phyloP scores from a whole-genome alignment of 2,113 vertebrate species.

The Pomatostomus ruficeps region DNA sequence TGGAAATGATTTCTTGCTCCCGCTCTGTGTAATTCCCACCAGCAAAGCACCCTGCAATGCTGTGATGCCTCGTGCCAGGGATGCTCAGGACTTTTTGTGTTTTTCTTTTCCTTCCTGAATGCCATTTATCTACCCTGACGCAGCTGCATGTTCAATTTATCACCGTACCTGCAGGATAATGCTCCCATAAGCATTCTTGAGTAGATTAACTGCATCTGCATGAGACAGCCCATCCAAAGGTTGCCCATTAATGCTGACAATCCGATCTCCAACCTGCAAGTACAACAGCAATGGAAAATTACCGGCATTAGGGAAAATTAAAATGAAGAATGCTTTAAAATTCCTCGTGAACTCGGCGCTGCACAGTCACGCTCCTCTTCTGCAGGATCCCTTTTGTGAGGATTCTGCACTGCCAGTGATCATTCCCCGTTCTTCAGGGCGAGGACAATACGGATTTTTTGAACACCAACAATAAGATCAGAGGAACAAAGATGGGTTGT shows the following conservation, averaged over 20 bases:
- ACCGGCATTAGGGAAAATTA: slow-evolving; percentile 71
- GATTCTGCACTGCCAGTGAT: neutral
- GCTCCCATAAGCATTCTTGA: slow-evolving; percentile 89
- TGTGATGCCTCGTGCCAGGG: slow-evolving; percentile 51
- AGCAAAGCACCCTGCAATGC: slow-evolving; percentile 45
- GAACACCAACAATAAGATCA: neutral
- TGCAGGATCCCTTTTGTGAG: slow-evolving; percentile 50
- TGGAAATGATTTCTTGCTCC: slow-evolving; percentile 73
- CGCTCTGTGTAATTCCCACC: slow-evolving; percentile 62
- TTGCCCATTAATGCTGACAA: slow-evolving; percentile 90
- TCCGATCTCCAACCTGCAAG: slow-evolving; percentile 91
- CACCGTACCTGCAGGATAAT: slow-evolving; percentile 87
- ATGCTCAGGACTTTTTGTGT: neutral
- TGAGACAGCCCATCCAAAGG: slow-evolving; percentile 87
- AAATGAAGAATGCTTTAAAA: slow-evolving; percentile 68
- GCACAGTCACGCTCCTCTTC: slow-evolving; percentile 37
- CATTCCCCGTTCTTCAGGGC: neutral
- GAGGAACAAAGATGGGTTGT: slow-evolving; percentile 27
- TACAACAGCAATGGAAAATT: slow-evolving; percentile 67
- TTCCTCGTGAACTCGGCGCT: slow-evolving; percentile 48
- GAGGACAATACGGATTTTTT: neutral
- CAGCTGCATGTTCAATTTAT: slow-evolving; percentile 68
- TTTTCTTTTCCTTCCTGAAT: neutral
- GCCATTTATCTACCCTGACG: slow-evolving; percentile 69
- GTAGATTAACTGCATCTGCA: slow-evolving; percentile 85